These are phyloP conservation scores for Carpatolechia fugitivella DNA, from an alignment of 2,888 invertebrate species.

Conservation along the genomic window DNA sequence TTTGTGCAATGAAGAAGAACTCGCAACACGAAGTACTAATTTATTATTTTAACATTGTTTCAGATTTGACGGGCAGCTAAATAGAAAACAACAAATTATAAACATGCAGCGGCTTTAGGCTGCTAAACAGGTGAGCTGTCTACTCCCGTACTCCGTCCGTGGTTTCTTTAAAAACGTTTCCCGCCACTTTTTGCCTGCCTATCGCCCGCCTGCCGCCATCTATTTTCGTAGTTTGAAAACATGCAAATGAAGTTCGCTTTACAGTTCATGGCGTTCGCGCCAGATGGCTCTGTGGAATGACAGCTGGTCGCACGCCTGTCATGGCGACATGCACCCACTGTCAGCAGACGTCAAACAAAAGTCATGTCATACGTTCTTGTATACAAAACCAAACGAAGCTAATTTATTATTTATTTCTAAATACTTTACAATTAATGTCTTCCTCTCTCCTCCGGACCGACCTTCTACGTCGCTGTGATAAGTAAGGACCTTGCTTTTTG, in stretches of 20 bases:
- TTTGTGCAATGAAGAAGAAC: too few relatives aligned
- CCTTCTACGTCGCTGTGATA: conserved; percentile 44
- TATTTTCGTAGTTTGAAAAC: conserved; percentile 35
- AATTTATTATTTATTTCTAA: conserved; percentile 71
- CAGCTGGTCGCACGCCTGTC: conserved; percentile 35
- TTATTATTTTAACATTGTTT: conserved; percentile 28
- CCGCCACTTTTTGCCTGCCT: conserved; percentile 18
- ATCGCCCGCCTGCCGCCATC: conserved; percentile 41
- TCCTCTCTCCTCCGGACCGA: conserved; percentile 36
- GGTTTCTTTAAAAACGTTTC: conserved; percentile 18
- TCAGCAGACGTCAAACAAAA: conserved; percentile 37
- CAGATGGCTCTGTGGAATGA: conserved; percentile 59
- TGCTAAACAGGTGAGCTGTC: conserved; percentile 58
- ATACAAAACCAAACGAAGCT: conserved; percentile 71
- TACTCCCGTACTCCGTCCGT: background rate
- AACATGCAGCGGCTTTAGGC: conserved; percentile 75
- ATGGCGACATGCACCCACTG: conserved; percentile 25
- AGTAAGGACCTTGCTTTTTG: conserved; percentile 47
- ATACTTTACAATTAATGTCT: conserved; percentile 59
- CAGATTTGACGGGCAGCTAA: conserved; percentile 30
- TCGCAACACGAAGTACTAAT: too few relatives aligned
- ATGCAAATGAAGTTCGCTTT: conserved; percentile 47
- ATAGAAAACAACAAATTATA: conserved; percentile 32
- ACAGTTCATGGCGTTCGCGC: conserved; percentile 27
- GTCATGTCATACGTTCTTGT: conserved; percentile 56